Conservation (phyloP, 2,797 vertebrate species). For the Morelia viridis region DNA sequence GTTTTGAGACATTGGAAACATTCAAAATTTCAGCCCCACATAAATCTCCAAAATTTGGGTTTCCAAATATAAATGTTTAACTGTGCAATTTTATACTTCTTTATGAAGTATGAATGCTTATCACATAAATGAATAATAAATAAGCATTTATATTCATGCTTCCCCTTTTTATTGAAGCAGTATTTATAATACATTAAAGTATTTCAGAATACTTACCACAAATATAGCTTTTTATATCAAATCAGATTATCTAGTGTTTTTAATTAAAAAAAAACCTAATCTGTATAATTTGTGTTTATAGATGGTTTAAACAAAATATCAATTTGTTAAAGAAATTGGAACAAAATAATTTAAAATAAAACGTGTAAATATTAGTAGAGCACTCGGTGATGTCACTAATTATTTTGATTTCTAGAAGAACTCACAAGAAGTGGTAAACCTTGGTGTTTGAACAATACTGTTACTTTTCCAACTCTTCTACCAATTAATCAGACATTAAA, state of each 20-base stretch:
- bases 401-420: conserved; percentile 77
- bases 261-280: neutral
- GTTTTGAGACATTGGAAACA: neutral
- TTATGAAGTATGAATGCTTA: neutral
- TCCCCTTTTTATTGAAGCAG: neutral
- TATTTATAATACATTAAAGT: neutral
- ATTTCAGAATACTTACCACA: neutral
- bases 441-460: conserved; percentile 74
- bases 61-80: neutral
- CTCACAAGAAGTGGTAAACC: conserved; percentile 75
- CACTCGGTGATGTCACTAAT: conserved; percentile 54
- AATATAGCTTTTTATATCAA: neutral
- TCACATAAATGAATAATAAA: neutral
- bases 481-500: conserved; percentile 68
- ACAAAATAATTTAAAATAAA: conserved; percentile 31
- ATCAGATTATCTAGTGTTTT: neutral
- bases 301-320: conserved; percentile 14
- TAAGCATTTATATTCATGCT: neutral
- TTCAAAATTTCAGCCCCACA: neutral
- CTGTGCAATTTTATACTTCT: neutral
- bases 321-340: conserved; percentile 26
- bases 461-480: conserved; percentile 64
- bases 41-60: neutral
- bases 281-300: neutral
- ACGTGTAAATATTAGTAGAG: conserved; percentile 40